Conservation (phyloP, 2,113 vertebrate species). For the Heterochromis multidens region DNA sequence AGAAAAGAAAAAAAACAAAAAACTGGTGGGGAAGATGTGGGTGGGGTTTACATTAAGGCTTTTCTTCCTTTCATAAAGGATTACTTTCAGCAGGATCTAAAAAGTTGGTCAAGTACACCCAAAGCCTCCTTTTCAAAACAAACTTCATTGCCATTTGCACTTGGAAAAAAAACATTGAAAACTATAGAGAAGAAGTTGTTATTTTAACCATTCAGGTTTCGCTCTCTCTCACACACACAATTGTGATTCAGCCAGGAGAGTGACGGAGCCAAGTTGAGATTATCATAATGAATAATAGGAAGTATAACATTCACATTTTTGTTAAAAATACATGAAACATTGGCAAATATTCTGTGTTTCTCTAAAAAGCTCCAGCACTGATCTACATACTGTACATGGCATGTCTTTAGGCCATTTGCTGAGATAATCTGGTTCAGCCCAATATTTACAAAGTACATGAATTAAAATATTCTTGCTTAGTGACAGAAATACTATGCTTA, state of each 20-base stretch:
- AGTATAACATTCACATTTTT: background rate
- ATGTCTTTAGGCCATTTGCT: background rate
- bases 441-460: background rate
- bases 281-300: background rate
- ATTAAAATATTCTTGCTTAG: background rate
- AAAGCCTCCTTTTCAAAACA: background rate
- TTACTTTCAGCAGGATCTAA: slow-evolving; percentile 12
- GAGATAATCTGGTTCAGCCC: background rate
- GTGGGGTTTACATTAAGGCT: slow-evolving; percentile 32
- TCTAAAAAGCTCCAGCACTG: background rate
- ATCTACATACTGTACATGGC: background rate
- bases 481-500: slow-evolving; percentile 14
- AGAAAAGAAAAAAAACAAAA: background rate
- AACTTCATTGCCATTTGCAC: background rate
- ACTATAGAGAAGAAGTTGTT: background rate
- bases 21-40: slow-evolving; percentile 31
- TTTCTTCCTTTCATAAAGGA: slow-evolving; percentile 18
- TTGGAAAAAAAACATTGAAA: background rate
- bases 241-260: background rate
- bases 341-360: background rate
- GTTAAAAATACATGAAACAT: background rate
- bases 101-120: background rate
- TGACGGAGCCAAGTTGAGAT: background rate
- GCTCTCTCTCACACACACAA: background rate
- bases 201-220: background rate